Percentiles rank a stretch among this genome's conserved stretches.
These are phyloP conservation scores for Pandion haliaetus DNA, from an alignment of 2,113 vertebrate species.

Conservation along the genomic window DNA sequence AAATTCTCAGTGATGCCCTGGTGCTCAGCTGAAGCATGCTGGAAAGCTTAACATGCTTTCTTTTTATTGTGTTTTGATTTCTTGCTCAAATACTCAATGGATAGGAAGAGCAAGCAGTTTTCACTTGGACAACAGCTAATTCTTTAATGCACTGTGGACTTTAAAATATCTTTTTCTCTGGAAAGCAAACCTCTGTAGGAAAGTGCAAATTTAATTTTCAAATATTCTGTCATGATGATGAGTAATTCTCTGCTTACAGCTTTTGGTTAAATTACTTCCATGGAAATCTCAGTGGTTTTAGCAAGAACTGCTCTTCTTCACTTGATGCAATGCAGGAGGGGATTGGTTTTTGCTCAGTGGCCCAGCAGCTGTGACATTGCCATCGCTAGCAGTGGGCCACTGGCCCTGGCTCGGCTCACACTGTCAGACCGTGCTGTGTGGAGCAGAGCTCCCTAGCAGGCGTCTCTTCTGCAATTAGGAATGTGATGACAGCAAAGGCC, in stretches of 20 bases:
- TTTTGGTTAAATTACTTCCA: not conserved
- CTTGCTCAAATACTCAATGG: conserved; percentile 1
- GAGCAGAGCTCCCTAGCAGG: not conserved
- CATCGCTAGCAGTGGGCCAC: not conserved
- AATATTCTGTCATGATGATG: not conserved
- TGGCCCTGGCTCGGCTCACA: not conserved
- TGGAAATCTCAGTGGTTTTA: not conserved
- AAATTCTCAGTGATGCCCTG: conserved; percentile 6
- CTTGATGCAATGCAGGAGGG: not conserved
- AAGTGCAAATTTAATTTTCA: not conserved
- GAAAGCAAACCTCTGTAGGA: not conserved
- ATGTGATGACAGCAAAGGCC: not conserved
- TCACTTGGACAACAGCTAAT: conserved; percentile 8
- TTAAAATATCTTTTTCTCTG: not conserved
- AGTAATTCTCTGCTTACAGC: not conserved
- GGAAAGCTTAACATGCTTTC: conserved; percentile 31
- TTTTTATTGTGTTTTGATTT: conserved; percentile 45
- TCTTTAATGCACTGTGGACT: not conserved
- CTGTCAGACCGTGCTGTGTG: rapidly evolving
- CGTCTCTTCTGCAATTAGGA: not conserved
- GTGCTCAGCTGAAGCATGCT: conserved; percentile 19
- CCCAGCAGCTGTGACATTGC: not conserved
- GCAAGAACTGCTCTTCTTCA: not conserved
- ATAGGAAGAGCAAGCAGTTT: conserved; percentile 28
- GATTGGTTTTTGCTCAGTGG: no score